A percentile compares a stretch with the other conserved stretches of the same genome.
phyloP scores from a whole-genome alignment of 2,113 vertebrate species.

The Trinectes maculatus region DNA sequence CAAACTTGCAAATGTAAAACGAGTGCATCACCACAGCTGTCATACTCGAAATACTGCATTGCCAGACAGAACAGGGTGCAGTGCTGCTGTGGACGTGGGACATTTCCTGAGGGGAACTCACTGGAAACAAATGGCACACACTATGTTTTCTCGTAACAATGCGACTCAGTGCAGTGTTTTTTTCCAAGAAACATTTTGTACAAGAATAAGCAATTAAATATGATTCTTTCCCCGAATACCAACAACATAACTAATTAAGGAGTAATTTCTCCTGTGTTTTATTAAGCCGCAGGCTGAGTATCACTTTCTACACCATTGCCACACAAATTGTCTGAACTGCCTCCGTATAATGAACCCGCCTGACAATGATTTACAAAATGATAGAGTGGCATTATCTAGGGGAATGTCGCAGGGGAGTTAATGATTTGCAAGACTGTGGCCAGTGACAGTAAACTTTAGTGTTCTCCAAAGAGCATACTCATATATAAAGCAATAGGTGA shows the following conservation, averaged over 20 bases:
- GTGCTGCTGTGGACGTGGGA: neutral
- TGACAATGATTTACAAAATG: constrained; percentile 12
- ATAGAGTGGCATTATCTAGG: constrained; percentile 10
- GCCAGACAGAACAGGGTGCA: neutral
- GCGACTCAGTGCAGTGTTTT: neutral
- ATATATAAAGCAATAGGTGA: constrained; percentile 18
- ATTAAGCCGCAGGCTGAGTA: neutral
- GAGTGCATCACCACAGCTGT: constrained; percentile 12
- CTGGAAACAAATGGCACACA: neutral
- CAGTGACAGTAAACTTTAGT: constrained; percentile 14
- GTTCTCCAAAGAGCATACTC: constrained; percentile 3
- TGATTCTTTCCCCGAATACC: neutral
- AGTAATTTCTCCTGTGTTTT: constrained; percentile 8
- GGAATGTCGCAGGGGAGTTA: constrained; percentile 24
- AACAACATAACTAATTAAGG: neutral
- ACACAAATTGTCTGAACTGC: neutral
- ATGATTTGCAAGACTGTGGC: constrained; percentile 6
- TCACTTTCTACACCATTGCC: neutral
- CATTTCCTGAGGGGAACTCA: neutral
- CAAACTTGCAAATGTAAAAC: constrained; percentile 37
- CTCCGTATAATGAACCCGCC: constrained; percentile 19
- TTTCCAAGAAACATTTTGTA: neutral
- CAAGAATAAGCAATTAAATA: neutral
- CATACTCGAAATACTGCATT: neutral
- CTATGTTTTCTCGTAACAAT: neutral